Evolutionary conservation across 2,888 invertebrate genomes (phyloP).

Genomic region (Cheilosia grossa): DNA sequence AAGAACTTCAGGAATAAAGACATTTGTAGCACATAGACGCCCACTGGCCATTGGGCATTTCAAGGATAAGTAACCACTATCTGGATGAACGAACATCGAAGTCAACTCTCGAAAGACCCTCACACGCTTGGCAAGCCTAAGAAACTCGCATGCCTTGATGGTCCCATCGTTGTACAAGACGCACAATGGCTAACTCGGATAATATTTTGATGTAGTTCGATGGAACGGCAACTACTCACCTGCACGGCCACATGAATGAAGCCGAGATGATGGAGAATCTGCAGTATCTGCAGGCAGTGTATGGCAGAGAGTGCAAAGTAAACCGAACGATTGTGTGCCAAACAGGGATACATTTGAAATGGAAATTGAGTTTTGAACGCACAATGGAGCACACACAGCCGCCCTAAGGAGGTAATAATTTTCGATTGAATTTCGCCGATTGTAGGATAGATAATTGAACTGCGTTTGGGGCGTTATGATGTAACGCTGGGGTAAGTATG

Average conservation of each 20-base stretch:
- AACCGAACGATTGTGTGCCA: neutral
- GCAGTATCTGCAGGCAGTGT: neutral
- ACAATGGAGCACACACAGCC: neutral
- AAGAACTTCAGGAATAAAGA: conserved; percentile 78
- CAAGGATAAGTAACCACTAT: conserved; percentile 78
- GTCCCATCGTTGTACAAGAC: conserved; percentile 76
- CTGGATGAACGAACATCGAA: conserved; percentile 75
- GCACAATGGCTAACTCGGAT: neutral
- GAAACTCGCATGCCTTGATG: conserved; percentile 78
- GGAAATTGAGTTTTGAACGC: neutral
- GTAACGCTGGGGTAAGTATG: too few species aligned
- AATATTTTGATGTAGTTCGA: neutral
- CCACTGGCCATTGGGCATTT: conserved; percentile 78
- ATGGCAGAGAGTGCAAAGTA: neutral
- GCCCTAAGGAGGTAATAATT: conserved; percentile 38
- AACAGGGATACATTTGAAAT: neutral
- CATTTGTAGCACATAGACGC: conserved; percentile 77
- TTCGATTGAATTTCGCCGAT: conserved; percentile 12
- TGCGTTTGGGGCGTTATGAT: too few species aligned
- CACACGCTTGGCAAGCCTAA: conserved; percentile 77
- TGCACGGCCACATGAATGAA: conserved; percentile 24
- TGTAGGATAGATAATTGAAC: neutral
- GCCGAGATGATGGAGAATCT: neutral
- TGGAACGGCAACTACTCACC: neutral
- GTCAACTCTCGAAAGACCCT: conserved; percentile 77